Percentiles rank a stretch among this genome's conserved stretches.
These are phyloP conservation scores for Galeruca laticollis DNA, from an alignment of 2,888 invertebrate genomes.

Conservation along the genomic window DNA sequence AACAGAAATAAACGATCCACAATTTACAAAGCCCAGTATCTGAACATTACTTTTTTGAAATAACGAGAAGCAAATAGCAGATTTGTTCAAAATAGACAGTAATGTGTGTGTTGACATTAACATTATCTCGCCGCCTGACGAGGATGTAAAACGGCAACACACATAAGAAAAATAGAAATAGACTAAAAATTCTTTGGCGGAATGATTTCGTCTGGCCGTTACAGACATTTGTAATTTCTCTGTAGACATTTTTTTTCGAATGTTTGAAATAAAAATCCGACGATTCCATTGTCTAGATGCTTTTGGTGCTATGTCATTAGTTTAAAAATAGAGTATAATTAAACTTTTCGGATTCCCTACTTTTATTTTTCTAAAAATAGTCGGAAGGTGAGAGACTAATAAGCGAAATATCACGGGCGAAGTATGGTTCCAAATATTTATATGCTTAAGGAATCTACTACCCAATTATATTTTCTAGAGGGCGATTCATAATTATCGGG, in stretches of 20 bases:
- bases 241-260: conserved; percentile 20
- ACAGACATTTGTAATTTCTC: conserved; percentile 47
- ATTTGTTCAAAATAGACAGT: conserved; percentile 47
- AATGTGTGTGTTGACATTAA: conserved; percentile 48
- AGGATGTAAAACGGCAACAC: conserved; percentile 40
- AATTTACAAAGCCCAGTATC: conserved; percentile 23
- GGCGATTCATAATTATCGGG: too few species aligned
- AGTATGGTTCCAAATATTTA: too few species aligned
- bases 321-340: conserved; percentile 34
- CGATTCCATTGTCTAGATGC: conserved; percentile 34
- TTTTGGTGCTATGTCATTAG: conserved; percentile 25
- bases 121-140: conserved; percentile 42
- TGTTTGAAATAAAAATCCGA: conserved; percentile 31
- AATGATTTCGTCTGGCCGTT: conserved; percentile 44
- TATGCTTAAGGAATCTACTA: too few species aligned
- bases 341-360: conserved; percentile 22
- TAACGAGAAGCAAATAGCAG: conserved; percentile 43
- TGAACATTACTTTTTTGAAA: conserved; percentile 32
- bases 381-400: conserved; percentile 4
- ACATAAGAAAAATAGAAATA: conserved; percentile 41
- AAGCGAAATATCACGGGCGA: neutral
- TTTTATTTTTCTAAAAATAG: conserved; percentile 25
- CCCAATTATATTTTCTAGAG: too few species aligned
- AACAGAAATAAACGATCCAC: conserved; percentile 27
- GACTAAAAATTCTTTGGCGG: conserved; percentile 43